A percentile compares a stretch with the other conserved stretches of the same genome.
These are phyloP conservation scores for Pinctada fucata DNA, from an alignment of 2,888 invertebrate genomes.

Conservation along the genomic window DNA sequence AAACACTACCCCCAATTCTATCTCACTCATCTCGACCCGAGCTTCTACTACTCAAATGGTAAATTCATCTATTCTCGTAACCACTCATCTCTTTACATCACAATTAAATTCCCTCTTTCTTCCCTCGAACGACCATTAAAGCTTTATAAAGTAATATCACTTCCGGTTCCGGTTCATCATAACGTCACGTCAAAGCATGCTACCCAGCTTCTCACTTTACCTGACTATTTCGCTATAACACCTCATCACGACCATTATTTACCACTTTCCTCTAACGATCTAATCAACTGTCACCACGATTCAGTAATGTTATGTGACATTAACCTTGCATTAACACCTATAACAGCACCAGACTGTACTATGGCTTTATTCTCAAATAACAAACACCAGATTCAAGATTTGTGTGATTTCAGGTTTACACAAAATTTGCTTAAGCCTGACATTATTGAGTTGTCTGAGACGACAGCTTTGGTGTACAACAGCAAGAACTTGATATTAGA, in stretches of 20 bases:
- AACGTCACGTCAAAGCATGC: constrained; percentile 16
- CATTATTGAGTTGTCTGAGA: too few relatives aligned
- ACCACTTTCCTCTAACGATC: constrained; percentile 5
- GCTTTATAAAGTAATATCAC: constrained; percentile 13
- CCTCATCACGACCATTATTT: constrained; percentile 8
- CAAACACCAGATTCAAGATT: too few relatives aligned
- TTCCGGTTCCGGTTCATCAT: constrained; percentile 12
- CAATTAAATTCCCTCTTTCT: constrained; percentile 13
- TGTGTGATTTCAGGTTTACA: too few relatives aligned
- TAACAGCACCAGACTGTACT: too few relatives aligned
- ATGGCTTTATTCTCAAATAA: too few relatives aligned
- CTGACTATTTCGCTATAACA: constrained; percentile 10
- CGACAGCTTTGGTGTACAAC: too few relatives aligned
- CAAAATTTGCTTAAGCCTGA: too few relatives aligned
- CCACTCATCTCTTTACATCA: constrained; percentile 20
- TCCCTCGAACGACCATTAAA: constrained; percentile 8
- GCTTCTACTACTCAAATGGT: constrained; percentile 15
- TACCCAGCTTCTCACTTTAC: constrained; percentile 18
- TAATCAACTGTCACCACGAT: constrained; percentile 21
- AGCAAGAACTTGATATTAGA: too few relatives aligned
- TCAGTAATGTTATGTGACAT: too few relatives aligned
- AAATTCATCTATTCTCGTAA: constrained; percentile 28
- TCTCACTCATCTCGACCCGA: constrained; percentile 15
- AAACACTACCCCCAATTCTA: constrained; percentile 22
- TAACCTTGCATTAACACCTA: too few relatives aligned